Evolutionary conservation across 2,888 invertebrate genomes (phyloP).

Genomic region (Chydorus sphaericus): DNA sequence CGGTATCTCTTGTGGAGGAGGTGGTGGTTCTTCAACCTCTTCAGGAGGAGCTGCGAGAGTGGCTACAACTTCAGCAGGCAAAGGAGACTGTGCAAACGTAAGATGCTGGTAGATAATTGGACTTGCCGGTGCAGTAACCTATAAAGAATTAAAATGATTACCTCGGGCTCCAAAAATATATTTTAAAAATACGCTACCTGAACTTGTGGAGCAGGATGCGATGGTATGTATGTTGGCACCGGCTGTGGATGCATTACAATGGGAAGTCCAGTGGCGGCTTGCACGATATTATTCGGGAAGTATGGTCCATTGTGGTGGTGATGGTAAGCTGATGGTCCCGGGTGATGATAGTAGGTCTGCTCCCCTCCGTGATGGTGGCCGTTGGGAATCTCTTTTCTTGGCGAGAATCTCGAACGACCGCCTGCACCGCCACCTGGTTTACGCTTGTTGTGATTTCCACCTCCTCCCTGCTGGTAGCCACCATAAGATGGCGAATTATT

Average conservation of each 20-base stretch:
- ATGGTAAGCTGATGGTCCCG: too few species aligned
- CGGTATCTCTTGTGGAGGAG: too few species aligned
- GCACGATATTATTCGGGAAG: slow-evolving; percentile 25
- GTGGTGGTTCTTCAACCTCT: too few species aligned
- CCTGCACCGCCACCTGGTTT: too few species aligned
- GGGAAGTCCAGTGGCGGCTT: slow-evolving; percentile 39
- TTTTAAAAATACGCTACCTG: too few species aligned
- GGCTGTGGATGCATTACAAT: slow-evolving; percentile 13
- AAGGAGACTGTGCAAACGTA: neutral
- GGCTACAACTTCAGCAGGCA: too few species aligned
- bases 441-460: too few species aligned
- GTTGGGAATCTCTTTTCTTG: neutral
- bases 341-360: neutral
- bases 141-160: too few species aligned
- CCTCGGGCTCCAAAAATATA: too few species aligned
- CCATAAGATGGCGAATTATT: neutral
- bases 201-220: neutral
- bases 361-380: neutral
- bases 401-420: neutral
- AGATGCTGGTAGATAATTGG: neutral
- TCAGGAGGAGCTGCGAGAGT: too few species aligned
- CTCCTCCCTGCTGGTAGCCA: too few species aligned
- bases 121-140: neutral
- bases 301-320: slow-evolving; percentile 2
- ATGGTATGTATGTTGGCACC: neutral